Evolutionary conservation across 2,797 vertebrate species (phyloP).

Genomic region (Heliangelus exortis): DNA sequence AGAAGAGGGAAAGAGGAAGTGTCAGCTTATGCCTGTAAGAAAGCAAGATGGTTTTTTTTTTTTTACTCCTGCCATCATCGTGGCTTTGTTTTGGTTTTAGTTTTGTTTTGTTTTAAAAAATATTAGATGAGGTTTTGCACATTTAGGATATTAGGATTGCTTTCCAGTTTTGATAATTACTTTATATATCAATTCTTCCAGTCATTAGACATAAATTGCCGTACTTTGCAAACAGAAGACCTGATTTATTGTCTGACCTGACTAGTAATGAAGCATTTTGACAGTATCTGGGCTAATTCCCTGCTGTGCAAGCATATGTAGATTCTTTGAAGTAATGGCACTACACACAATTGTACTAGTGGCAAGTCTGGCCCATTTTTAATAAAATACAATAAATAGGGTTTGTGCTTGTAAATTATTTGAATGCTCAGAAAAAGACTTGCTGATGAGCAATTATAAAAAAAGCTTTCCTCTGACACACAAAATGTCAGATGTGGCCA

Average conservation of each 20-base stretch:
- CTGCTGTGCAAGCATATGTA: constrained; percentile 29
- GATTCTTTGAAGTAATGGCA: background rate
- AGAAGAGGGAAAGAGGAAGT: background rate
- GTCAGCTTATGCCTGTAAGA: background rate
- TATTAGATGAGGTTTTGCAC: background rate
- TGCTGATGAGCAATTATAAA: background rate
- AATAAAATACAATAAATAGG: background rate
- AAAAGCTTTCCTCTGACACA: background rate
- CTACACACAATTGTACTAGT: background rate
- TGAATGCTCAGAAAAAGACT: background rate
- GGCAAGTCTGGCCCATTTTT: background rate
- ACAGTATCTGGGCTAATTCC: constrained; percentile 8
- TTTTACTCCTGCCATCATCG: background rate
- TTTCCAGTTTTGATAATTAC: constrained; percentile 43
- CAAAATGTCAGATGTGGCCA: background rate
- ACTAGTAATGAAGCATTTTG: constrained; percentile 44
- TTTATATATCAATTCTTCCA: constrained; percentile 33
- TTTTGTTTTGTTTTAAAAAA: background rate
- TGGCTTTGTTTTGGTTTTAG: background rate
- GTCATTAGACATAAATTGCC: constrained; percentile 16
- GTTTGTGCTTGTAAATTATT: background rate
- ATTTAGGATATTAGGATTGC: background rate
- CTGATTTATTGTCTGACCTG: constrained; percentile 43
- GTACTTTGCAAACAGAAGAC: background rate
- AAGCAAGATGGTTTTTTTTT: background rate